These are phyloP conservation scores for Malachius bipustulatus DNA, from an alignment of 2,888 invertebrate species.

Conservation along the genomic window DNA sequence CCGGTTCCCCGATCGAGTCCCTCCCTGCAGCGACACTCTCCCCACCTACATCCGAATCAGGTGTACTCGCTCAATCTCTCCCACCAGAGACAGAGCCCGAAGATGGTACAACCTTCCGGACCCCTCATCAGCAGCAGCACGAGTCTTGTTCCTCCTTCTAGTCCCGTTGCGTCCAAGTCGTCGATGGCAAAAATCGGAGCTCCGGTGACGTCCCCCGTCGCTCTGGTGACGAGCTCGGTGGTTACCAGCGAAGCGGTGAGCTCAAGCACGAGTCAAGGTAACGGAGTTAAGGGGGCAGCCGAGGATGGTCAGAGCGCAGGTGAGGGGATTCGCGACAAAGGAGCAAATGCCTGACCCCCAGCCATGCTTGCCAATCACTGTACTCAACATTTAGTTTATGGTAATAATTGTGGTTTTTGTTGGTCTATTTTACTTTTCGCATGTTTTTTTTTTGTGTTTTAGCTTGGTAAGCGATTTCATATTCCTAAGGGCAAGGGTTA, in stretches of 20 bases:
- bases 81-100: conserved; percentile 32
- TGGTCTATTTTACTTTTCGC: too few species aligned
- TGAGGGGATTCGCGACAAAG: conserved; percentile 35
- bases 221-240: conserved; percentile 18
- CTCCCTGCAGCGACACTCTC: conserved; percentile 43
- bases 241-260: conserved; percentile 20
- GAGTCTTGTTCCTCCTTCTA: conserved; percentile 22
- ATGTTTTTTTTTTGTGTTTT: too few species aligned
- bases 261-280: conserved; percentile 19
- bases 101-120: conserved; percentile 36
- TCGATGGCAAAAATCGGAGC: conserved; percentile 13
- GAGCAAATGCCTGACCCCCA: conserved; percentile 36
- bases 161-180: conserved; percentile 17
- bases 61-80: conserved; percentile 31
- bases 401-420: conserved; percentile 33
- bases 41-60: conserved; percentile 29
- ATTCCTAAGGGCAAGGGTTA: too few species aligned
- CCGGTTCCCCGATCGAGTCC: conserved; percentile 41
- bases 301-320: conserved; percentile 29
- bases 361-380: conserved; percentile 32
- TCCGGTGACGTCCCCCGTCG: conserved; percentile 16
- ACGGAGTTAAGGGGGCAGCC: conserved; percentile 19
- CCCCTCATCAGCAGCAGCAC: conserved; percentile 30
- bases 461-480: too few species aligned
- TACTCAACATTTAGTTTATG: conserved; percentile 33